Conservation (phyloP, 2,113 vertebrate species). For the Lamprotornis superbus region DNA sequence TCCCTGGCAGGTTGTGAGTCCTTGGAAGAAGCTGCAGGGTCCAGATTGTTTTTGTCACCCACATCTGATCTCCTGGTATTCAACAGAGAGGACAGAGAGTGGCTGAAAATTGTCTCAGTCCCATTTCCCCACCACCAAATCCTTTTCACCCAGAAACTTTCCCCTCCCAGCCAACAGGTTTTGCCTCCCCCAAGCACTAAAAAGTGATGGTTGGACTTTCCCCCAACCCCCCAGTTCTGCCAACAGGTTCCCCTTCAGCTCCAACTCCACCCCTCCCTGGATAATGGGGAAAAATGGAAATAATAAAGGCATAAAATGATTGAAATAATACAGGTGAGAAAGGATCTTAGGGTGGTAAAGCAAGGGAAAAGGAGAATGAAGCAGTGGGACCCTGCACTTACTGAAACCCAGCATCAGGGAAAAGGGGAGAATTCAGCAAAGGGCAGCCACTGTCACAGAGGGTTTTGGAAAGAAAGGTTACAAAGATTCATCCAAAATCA, state of each 20-base stretch:
- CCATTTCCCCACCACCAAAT: neutral
- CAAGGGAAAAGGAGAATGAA: neutral
- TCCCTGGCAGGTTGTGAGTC: neutral
- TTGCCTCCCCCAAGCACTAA: neutral
- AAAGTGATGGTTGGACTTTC: neutral
- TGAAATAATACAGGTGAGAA: neutral
- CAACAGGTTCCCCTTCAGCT: neutral
- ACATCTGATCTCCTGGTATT: neutral
- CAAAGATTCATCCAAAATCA: neutral
- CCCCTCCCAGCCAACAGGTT: neutral
- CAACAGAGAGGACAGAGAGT: neutral
- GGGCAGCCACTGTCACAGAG: neutral
- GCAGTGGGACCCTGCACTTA: neutral
- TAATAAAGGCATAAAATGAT: neutral
- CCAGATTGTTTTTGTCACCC: neutral
- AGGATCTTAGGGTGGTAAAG: neutral
- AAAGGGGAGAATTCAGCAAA: neutral
- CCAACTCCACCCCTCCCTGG: neutral
- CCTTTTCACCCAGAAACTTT: neutral
- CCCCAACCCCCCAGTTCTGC: neutral
- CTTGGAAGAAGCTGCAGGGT: neutral
- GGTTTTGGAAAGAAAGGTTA: neutral
- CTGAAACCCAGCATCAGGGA: neutral
- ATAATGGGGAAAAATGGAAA: neutral
- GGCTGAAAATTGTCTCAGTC: neutral